Evolutionary conservation across 2,113 vertebrate species (phyloP).

Genomic region (Pteronura brasiliensis): DNA sequence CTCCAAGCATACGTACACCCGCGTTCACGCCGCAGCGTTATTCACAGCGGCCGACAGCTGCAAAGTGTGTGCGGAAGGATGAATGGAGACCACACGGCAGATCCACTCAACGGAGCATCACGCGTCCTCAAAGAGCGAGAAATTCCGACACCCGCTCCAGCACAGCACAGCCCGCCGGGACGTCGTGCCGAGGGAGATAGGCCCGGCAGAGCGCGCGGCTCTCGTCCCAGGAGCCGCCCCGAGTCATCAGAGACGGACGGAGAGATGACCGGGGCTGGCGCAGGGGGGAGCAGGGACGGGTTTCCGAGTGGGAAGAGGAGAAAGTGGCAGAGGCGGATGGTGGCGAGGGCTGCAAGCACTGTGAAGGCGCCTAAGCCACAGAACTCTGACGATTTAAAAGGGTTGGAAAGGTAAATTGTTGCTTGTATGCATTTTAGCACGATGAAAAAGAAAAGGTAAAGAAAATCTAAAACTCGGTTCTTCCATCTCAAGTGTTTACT

Average conservation of each 20-base stretch:
- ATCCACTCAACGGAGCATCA: accelerated
- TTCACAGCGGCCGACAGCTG: background rate
- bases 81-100: background rate
- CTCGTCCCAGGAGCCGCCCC: background rate
- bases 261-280: too few relatives aligned
- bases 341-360: accelerated
- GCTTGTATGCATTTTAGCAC: background rate
- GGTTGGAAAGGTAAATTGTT: background rate
- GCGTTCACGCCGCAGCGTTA: accelerated
- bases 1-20: background rate
- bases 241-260: accelerated
- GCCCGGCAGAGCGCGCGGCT: accelerated
- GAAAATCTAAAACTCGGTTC: background rate
- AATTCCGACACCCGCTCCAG: background rate
- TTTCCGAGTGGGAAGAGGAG: background rate
- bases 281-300: background rate
- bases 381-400: background rate
- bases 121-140: background rate
- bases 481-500: background rate
- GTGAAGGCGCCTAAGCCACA: background rate
- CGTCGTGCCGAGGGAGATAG: accelerated
- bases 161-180: background rate
- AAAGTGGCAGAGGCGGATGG: accelerated
- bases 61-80: too few relatives aligned
- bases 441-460: background rate